phyloP scores from a whole-genome alignment of 2,888 invertebrate genomes.

The Saturnia japonica region DNA sequence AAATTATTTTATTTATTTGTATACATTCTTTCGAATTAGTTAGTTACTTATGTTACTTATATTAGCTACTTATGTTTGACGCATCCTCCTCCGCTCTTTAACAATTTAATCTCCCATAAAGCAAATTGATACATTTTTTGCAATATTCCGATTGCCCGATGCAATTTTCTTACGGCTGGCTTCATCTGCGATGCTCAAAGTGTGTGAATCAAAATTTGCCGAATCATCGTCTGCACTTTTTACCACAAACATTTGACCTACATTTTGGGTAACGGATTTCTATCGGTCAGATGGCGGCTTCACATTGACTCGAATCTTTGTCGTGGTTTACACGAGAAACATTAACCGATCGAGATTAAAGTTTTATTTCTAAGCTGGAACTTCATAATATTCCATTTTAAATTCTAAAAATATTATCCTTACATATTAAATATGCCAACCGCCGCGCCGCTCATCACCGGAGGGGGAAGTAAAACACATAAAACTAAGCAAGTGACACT shows the following conservation, averaged over 20 bases:
- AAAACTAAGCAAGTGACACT: constrained; percentile 31
- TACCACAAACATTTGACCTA: constrained; percentile 44
- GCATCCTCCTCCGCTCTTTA: constrained; percentile 51
- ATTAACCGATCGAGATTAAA: background rate
- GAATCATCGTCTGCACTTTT: constrained; percentile 39
- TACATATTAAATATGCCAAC: background rate
- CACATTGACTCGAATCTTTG: constrained; percentile 31
- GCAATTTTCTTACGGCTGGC: constrained; percentile 52
- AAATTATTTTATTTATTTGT: too few relatives aligned
- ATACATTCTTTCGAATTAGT: too few relatives aligned
- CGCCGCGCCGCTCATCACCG: background rate
- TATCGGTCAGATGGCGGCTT: constrained; percentile 35
- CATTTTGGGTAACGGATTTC: constrained; percentile 44
- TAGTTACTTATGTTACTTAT: too few relatives aligned
- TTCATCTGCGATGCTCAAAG: constrained; percentile 31
- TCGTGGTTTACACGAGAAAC: background rate
- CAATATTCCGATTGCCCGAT: constrained; percentile 52
- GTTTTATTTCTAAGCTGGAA: background rate
- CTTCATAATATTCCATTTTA: background rate
- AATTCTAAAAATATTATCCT: background rate
- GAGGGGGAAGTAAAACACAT: constrained; percentile 29
- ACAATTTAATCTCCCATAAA: constrained; percentile 63
- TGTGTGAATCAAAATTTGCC: constrained; percentile 33
- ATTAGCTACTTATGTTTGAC: constrained; percentile 71
- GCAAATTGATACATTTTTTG: constrained; percentile 65